Percentiles rank a stretch among this genome's conserved stretches.
phyloP scores from a whole-genome alignment of 2,113 vertebrate genomes.

The Apteryx mantelli region DNA sequence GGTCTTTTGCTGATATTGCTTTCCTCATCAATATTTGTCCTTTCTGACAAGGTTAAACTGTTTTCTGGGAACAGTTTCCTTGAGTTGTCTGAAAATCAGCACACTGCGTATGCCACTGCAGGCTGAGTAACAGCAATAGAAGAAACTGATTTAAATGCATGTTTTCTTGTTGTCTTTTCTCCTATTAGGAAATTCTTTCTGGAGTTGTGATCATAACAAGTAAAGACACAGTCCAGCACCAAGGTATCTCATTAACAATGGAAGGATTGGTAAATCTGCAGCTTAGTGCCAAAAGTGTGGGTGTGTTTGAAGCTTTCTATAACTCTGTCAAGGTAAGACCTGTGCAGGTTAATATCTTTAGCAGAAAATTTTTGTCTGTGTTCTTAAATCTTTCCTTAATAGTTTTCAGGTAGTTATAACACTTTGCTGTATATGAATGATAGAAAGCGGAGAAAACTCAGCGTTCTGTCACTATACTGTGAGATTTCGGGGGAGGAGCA shows the following conservation, averaged over 20 bases:
- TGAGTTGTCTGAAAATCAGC: background rate
- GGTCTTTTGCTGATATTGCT: background rate
- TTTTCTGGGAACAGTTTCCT: background rate
- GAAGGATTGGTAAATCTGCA: constrained; percentile 95
- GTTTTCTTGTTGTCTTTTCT: background rate
- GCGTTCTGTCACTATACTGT: background rate
- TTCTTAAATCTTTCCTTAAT: background rate
- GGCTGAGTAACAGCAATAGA: background rate
- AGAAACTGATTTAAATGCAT: background rate
- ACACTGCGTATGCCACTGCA: background rate
- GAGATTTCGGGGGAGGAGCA: background rate
- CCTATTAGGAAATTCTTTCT: constrained; percentile 84
- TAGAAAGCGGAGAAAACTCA: background rate
- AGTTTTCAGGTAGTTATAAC: background rate
- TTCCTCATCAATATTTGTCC: background rate
- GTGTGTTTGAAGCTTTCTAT: constrained; percentile 97
- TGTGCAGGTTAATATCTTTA: background rate
- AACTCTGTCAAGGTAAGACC: constrained; percentile 93
- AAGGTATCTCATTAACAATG: constrained; percentile 91
- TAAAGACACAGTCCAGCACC: constrained; percentile 91
- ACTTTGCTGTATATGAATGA: background rate
- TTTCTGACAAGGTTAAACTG: background rate
- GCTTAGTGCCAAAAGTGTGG: constrained; percentile 97
- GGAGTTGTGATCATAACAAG: constrained; percentile 89
- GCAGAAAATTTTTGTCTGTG: background rate